Evolutionary conservation across 2,797 vertebrate genomes (phyloP).

Genomic region (Margarornis squamiger): DNA sequence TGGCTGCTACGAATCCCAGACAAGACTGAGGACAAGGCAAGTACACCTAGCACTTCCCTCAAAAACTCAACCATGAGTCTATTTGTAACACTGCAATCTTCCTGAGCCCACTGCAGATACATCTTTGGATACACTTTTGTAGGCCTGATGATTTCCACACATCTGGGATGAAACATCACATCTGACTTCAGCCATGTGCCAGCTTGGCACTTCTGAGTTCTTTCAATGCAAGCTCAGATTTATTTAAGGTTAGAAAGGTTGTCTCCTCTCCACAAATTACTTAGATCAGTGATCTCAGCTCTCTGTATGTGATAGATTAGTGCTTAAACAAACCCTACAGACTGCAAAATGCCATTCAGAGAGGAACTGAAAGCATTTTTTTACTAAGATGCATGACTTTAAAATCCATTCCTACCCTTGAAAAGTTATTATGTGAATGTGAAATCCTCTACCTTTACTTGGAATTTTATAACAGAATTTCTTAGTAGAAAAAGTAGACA

Average conservation of each 20-base stretch:
- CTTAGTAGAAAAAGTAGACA: background rate
- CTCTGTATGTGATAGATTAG: background rate
- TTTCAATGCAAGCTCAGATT: background rate
- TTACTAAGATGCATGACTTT: background rate
- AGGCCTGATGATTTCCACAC: background rate
- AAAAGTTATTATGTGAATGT: background rate
- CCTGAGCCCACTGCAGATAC: background rate
- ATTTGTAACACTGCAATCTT: background rate
- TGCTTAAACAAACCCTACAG: slow-evolving; percentile 38
- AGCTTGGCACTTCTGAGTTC: background rate
- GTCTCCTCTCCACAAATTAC: background rate
- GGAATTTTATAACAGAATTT: background rate
- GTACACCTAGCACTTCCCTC: background rate
- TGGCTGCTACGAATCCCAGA: background rate
- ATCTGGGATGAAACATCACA: background rate
- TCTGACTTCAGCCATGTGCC: background rate
- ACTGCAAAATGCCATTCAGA: background rate
- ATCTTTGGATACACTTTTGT: background rate
- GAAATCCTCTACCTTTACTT: background rate
- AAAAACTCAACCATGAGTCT: accelerated
- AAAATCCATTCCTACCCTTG: background rate
- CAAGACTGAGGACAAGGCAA: background rate
- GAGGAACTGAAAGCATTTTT: background rate
- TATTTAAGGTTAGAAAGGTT: background rate
- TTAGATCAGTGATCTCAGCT: background rate